A percentile compares a stretch with the other conserved stretches of the same genome.
phyloP scores from a whole-genome alignment of 2,888 invertebrate genomes.

The Stenichneumon culpator region DNA sequence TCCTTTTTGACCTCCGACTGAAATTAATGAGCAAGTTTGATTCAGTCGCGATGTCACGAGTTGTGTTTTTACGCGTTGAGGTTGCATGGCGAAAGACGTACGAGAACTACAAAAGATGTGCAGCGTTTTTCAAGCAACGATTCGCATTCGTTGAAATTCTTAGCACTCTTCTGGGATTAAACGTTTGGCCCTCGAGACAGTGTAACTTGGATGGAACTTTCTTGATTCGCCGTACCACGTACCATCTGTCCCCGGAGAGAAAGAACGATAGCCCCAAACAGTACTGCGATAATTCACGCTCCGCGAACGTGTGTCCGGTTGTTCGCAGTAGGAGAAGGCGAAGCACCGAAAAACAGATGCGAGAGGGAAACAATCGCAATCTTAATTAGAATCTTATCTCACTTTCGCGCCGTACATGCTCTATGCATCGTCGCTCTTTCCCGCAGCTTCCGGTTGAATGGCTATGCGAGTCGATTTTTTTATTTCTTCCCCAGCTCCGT shows the following conservation, averaged over 20 bases:
- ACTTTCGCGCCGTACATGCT: conserved; percentile 46
- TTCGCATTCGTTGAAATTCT: background rate
- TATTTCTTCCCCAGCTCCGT: conserved; percentile 14
- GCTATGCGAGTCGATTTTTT: conserved; percentile 45
- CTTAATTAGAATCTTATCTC: conserved; percentile 71
- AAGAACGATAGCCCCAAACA: conserved; percentile 9
- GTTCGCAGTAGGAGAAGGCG: conserved; percentile 23
- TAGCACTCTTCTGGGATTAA: background rate
- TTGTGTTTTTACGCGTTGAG: background rate
- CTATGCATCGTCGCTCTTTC: conserved; percentile 48
- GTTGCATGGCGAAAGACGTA: background rate
- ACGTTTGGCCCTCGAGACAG: background rate
- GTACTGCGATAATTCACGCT: conserved; percentile 39
- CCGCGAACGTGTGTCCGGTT: conserved; percentile 3
- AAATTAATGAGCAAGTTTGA: background rate
- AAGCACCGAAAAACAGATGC: conserved; percentile 60
- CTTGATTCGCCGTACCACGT: background rate
- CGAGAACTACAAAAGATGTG: background rate
- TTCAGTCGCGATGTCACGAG: background rate
- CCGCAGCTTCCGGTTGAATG: conserved; percentile 24
- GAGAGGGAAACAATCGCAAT: conserved; percentile 66
- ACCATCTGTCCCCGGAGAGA: conserved; percentile 15
- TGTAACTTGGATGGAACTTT: background rate
- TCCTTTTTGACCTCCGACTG: no score
- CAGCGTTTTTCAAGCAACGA: background rate